Evolutionary conservation across 1,140 invertebrate species (phyloP).

Genomic region (Pantala flavescens): DNA sequence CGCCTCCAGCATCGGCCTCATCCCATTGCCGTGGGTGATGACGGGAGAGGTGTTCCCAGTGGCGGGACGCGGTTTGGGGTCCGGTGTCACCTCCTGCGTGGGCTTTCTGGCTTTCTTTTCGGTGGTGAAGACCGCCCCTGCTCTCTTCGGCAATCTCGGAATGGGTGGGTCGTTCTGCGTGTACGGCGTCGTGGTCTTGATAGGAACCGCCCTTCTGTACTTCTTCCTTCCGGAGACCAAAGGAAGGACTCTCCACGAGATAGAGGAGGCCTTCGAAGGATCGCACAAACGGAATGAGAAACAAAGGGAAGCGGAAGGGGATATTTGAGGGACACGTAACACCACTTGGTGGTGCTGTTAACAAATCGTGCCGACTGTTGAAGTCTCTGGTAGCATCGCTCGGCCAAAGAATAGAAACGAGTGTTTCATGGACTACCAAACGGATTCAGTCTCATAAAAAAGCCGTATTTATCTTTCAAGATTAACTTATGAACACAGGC

Average conservation of each 20-base stretch:
- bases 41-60: constrained; percentile 52
- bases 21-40: constrained; percentile 58
- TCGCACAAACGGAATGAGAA: not conserved
- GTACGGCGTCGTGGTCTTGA: constrained; percentile 51
- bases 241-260: constrained; percentile 64
- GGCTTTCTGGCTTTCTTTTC: constrained; percentile 56
- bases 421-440: no score
- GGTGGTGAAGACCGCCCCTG: constrained; percentile 57
- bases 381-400: no score
- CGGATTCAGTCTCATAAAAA: no score
- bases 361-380: no score
- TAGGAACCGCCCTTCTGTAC: constrained; percentile 52
- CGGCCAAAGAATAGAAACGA: no score
- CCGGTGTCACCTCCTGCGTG: constrained; percentile 48
- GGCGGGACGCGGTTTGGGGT: constrained; percentile 43
- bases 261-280: constrained; percentile 43
- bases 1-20: constrained; percentile 45
- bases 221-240: constrained; percentile 68
- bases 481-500: no score
- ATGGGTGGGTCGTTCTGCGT: constrained; percentile 51
- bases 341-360: no score
- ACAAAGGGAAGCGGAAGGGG: not conserved
- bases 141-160: constrained; percentile 45
- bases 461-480: no score
- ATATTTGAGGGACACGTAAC: not conserved